Percentiles rank a stretch among this genome's conserved stretches.
Evolutionary conservation across 1,140 invertebrate species (phyloP).

Genomic region (Dinothrombium tinctorium): DNA sequence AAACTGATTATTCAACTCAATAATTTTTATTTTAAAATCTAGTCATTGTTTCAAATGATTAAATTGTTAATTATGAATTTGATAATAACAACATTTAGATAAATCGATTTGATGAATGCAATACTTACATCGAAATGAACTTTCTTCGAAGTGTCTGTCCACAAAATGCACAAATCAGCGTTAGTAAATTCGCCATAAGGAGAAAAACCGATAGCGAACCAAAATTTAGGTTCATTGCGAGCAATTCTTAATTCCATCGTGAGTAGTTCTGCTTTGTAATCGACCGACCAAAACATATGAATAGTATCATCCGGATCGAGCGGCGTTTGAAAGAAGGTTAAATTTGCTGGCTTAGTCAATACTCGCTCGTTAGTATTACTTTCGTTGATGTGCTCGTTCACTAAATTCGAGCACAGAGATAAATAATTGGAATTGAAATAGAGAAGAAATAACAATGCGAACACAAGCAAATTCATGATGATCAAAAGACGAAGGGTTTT

Average conservation of each 20-base stretch:
- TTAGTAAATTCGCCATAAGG: conserved; percentile 47
- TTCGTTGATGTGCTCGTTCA: too few species aligned
- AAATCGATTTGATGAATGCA: neutral
- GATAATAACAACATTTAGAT: neutral
- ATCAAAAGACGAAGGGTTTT: too few species aligned
- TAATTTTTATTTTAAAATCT: too few species aligned
- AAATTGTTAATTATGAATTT: neutral
- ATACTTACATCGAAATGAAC: conserved; percentile 37
- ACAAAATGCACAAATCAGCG: conserved; percentile 65
- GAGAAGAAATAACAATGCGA: too few species aligned
- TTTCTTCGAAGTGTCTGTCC: conserved; percentile 37
- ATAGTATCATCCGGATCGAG: conserved; percentile 14
- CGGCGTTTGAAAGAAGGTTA: neutral
- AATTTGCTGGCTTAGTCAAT: too few species aligned
- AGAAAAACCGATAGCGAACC: conserved; percentile 78
- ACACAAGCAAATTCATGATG: too few species aligned
- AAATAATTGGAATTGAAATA: too few species aligned
- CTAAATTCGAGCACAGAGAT: too few species aligned
- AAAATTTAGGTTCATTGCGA: conserved; percentile 19
- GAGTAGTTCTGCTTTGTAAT: conserved; percentile 15
- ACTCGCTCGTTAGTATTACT: too few species aligned
- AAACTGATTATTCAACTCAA: too few species aligned
- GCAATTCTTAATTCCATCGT: conserved; percentile 15
- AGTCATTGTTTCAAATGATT: neutral
- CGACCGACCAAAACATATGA: conserved; percentile 17